These are phyloP conservation scores for Hormaphis cornu DNA, from an alignment of 1,140 invertebrate species.

Conservation along the genomic window DNA sequence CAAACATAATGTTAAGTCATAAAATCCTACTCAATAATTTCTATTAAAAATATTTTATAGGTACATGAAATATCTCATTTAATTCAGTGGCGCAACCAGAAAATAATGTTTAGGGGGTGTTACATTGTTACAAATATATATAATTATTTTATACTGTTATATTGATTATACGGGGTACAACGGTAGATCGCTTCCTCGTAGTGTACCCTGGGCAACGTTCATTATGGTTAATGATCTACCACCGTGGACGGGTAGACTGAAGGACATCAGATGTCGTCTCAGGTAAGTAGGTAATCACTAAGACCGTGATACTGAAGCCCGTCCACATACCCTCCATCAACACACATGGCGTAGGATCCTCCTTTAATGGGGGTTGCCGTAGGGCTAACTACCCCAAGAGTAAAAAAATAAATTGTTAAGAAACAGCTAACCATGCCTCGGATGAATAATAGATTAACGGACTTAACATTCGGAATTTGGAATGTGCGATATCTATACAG, in stretches of 20 bases:
- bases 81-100: too few species aligned
- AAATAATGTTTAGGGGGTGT: too few species aligned
- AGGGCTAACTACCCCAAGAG: neutral
- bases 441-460: constrained; percentile 21
- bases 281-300: neutral
- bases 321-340: neutral
- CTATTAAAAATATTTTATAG: too few species aligned
- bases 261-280: neutral
- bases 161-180: too few species aligned
- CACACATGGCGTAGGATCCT: neutral
- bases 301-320: neutral
- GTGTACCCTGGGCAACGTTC: too few species aligned
- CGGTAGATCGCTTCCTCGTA: too few species aligned
- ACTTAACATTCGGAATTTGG: constrained; percentile 31
- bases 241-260: neutral
- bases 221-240: too few species aligned
- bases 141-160: too few species aligned
- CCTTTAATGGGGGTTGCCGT: neutral
- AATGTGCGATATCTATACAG: constrained; percentile 31
- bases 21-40: too few species aligned
- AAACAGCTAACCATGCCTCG: constrained; percentile 19
- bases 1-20: too few species aligned
- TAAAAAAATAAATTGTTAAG: constrained; percentile 24
- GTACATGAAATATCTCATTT: too few species aligned
- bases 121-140: too few species aligned